Evolutionary conservation across 2,797 vertebrate genomes (phyloP).

Genomic region (Simalia tracyae): DNA sequence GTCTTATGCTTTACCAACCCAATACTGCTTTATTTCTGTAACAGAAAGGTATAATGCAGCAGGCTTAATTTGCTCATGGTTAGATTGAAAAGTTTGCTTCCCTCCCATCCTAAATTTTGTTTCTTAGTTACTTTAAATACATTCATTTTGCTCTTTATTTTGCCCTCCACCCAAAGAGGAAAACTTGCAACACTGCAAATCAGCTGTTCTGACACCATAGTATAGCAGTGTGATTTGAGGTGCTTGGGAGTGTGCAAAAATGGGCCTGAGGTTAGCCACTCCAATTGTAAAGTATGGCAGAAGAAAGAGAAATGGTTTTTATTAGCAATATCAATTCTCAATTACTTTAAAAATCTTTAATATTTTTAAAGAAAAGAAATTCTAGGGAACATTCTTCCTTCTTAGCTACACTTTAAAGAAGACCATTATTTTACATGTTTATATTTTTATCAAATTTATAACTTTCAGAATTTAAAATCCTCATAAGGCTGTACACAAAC

Average conservation of each 20-base stretch:
- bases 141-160: background rate
- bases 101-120: background rate
- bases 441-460: background rate
- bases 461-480: background rate
- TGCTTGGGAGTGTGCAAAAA: background rate
- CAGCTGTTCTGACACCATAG: background rate
- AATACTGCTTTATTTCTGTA: background rate
- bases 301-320: background rate
- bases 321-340: background rate
- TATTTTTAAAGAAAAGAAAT: conserved; percentile 10
- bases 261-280: background rate
- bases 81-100: background rate
- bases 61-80: background rate
- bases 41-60: background rate
- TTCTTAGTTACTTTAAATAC: background rate
- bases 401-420: background rate
- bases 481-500: background rate
- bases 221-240: background rate
- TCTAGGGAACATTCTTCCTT: background rate
- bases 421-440: background rate
- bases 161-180: background rate
- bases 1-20: background rate
- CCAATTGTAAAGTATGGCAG: background rate
- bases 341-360: background rate
- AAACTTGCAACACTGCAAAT: background rate